Conservation (phyloP, 1,140 invertebrate genomes). For the Cecropterus lyciades region DNA sequence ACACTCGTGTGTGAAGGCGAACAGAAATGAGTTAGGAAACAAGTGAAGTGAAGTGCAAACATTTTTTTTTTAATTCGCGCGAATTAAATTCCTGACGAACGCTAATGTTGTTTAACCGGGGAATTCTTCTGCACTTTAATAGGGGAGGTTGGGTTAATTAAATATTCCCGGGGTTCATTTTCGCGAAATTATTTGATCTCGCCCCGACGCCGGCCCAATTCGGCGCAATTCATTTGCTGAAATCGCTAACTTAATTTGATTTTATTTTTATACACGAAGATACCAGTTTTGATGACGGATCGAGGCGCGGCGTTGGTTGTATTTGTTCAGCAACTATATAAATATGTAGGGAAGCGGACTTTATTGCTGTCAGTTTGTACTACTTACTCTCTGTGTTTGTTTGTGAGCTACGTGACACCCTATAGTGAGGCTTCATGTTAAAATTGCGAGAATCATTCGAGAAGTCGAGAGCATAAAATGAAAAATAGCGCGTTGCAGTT, state of each 20-base stretch:
- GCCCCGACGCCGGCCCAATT: constrained; percentile 61
- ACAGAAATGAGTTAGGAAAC: constrained; percentile 59
- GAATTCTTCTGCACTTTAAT: constrained; percentile 79
- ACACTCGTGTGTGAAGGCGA: constrained; percentile 53
- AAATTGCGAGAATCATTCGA: constrained; percentile 9
- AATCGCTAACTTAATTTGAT: constrained; percentile 63
- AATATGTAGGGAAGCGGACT: constrained; percentile 55
- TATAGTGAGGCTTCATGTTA: constrained; percentile 59
- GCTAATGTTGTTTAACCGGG: constrained; percentile 80
- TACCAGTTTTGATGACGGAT: constrained; percentile 40
- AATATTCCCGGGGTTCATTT: constrained; percentile 77
- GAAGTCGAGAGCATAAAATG: background rate
- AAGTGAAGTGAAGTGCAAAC: constrained; percentile 57
- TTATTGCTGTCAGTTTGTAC: constrained; percentile 63
- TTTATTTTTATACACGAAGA: constrained; percentile 58
- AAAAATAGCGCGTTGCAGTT: background rate
- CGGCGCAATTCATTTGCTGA: constrained; percentile 61
- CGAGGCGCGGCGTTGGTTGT: constrained; percentile 40
- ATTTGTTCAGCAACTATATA: constrained; percentile 60
- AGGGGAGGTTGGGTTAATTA: constrained; percentile 78
- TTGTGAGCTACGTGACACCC: constrained; percentile 49
- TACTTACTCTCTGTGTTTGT: constrained; percentile 55
- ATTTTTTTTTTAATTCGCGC: constrained; percentile 64
- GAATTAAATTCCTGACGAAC: constrained; percentile 80
- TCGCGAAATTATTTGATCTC: constrained; percentile 81